phyloP scores from a whole-genome alignment of 2,888 invertebrate species.

The Chymomyza caudatula region DNA sequence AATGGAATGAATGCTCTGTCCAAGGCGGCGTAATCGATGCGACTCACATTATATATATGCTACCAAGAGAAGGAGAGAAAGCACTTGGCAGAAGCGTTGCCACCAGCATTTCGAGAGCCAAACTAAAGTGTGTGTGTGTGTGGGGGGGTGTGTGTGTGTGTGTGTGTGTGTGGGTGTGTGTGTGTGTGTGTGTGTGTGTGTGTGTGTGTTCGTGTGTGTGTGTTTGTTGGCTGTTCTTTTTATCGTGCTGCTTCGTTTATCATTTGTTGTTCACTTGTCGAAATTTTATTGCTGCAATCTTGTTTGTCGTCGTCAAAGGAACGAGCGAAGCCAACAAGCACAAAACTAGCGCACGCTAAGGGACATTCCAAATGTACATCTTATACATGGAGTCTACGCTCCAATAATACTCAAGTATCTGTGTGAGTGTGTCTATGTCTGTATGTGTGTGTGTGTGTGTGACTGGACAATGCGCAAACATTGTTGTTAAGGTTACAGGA shows the following conservation, averaged over 20 bases:
- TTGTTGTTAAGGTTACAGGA: constrained; percentile 56
- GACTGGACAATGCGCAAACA: constrained; percentile 38
- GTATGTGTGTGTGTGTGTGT: constrained; percentile 29
- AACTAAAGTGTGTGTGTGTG: not conserved
- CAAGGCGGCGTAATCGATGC: constrained; percentile 62
- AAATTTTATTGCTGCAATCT: constrained; percentile 73
- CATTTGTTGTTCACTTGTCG: constrained; percentile 74
- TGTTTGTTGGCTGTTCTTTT: constrained; percentile 36
- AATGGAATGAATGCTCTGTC: constrained; percentile 18
- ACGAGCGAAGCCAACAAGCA: constrained; percentile 12
- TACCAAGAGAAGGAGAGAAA: not conserved
- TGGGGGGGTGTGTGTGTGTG: not conserved
- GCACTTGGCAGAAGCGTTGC: constrained; percentile 12
- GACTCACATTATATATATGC: constrained; percentile 50
- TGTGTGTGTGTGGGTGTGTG: not conserved
- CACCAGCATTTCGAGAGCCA: constrained; percentile 51
- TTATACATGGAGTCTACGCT: not conserved
- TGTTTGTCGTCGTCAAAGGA: constrained; percentile 67
- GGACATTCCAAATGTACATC: constrained; percentile 37
- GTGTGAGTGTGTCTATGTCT: no score
- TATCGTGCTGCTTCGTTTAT: constrained; percentile 70
- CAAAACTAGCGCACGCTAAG: constrained; percentile 36
- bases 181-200: not conserved
- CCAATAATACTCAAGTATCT: constrained; percentile 11
- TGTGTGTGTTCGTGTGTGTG: not conserved